These are phyloP conservation scores for Caranx melampygus DNA, from an alignment of 2,113 vertebrate genomes.

Conservation along the genomic window DNA sequence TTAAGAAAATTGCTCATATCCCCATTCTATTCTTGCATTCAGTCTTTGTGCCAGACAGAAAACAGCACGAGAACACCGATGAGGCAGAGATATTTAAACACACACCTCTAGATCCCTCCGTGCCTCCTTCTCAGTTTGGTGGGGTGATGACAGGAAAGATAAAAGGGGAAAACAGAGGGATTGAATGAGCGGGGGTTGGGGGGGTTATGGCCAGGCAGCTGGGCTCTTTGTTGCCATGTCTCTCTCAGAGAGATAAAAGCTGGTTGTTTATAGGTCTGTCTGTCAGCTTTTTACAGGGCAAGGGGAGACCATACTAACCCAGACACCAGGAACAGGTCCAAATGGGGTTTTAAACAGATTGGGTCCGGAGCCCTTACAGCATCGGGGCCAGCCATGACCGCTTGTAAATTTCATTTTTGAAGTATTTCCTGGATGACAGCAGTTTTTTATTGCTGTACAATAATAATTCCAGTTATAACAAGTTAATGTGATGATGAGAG, in stretches of 20 bases:
- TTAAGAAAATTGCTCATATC: slow-evolving; percentile 36
- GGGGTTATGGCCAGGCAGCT: slow-evolving; percentile 67
- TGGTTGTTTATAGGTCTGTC: slow-evolving; percentile 78
- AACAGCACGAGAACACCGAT: slow-evolving; percentile 24
- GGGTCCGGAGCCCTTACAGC: slow-evolving; percentile 14
- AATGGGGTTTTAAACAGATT: slow-evolving; percentile 70
- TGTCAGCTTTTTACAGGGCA: slow-evolving; percentile 68
- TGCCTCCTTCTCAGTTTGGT: slow-evolving; percentile 53
- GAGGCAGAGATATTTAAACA: slow-evolving; percentile 52
- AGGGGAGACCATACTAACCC: slow-evolving; percentile 43
- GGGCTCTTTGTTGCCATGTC: slow-evolving; percentile 80
- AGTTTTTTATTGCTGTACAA: slow-evolving; percentile 36
- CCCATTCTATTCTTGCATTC: slow-evolving; percentile 8
- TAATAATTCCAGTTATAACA: slow-evolving; percentile 35
- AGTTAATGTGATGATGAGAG: slow-evolving; percentile 28
- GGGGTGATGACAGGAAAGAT: slow-evolving; percentile 76
- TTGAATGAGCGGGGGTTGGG: slow-evolving; percentile 9
- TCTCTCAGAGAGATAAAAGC: slow-evolving; percentile 79
- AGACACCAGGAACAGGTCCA: slow-evolving; percentile 64
- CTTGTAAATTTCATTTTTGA: slow-evolving; percentile 44
- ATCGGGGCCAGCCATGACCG: background rate
- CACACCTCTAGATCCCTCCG: slow-evolving; percentile 42
- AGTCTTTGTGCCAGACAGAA: slow-evolving; percentile 26
- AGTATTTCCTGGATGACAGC: slow-evolving; percentile 23
- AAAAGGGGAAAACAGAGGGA: slow-evolving; percentile 73